Base-by-base conservation (phyloP, 2,888 invertebrate species). In the Nineta flava region DNA sequence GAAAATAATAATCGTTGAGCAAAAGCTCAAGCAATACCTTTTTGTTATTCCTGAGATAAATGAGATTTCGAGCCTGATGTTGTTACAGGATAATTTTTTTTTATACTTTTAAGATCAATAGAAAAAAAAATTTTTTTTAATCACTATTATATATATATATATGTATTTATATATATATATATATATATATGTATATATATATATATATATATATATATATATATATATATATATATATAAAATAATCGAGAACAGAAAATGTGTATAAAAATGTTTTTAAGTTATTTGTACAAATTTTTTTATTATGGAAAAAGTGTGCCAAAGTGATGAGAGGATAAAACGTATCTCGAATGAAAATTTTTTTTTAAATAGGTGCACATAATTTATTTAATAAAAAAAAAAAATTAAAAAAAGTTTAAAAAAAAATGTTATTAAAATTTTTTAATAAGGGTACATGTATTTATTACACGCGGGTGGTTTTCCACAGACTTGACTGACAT, bases 261-360 rank as follows among this genome's bases (percentile, higher is more conserved):
- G 62, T 67, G 65, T 68, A 67, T 66, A 67, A 66, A 49, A 49
- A 38, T 19, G 43, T 56, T 61, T 60, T 66, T 67, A 66, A 67
- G 66, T 68, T 68, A 67, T 68, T 67, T 68, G 67, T 68, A 68
- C 65, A 68, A 67, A 65, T 64, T 65, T 66, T 63, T 66, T 48
- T 44, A 62, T 49, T 47, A 47, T 48, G 26, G 26, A 26, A 26
- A 52, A 65, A 65, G 64, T 67, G 68, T 68, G 68, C 68, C 68
- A 68, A 68, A 68, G 67, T 66, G 68, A 66, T 48, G 48, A 49
- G 65, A 65, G 62, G 62, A 66, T 65, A 26, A 26, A 26, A 26
- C 2, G 7, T 51, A 66, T 62, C 66, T 26, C 26, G 26, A 26
- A 6, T 26, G 26, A 26, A 26, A 26, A 26, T 19, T 3, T 3